phyloP scores from a whole-genome alignment of 2,888 invertebrate species.

The Polymixis lichenea region DNA sequence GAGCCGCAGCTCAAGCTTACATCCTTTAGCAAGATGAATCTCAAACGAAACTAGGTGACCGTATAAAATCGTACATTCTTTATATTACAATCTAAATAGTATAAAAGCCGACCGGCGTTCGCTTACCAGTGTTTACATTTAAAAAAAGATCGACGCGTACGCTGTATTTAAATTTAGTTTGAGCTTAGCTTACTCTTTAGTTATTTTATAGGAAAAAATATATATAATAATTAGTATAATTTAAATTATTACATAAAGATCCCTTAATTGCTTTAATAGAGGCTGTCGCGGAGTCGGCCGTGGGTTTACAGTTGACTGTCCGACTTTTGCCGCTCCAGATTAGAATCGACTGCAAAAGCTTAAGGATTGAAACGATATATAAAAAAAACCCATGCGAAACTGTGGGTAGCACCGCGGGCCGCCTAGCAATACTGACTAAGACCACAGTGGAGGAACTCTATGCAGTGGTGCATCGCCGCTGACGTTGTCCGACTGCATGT shows the following conservation, averaged over 20 bases:
- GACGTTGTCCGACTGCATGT: slow-evolving; percentile 37
- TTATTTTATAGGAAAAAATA: slow-evolving; percentile 84
- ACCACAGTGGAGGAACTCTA: slow-evolving; percentile 36
- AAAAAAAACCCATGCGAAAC: slow-evolving; percentile 77
- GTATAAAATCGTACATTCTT: slow-evolving; percentile 82
- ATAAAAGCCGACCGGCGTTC: slow-evolving; percentile 86
- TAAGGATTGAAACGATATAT: slow-evolving; percentile 79
- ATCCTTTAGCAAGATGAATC: slow-evolving; percentile 76
- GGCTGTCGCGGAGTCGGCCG: slow-evolving; percentile 62
- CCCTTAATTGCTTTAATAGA: slow-evolving; percentile 80
- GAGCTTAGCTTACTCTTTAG: slow-evolving; percentile 90
- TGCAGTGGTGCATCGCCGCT: slow-evolving; percentile 34
- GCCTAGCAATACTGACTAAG: slow-evolving; percentile 69
- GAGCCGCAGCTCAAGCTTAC: slow-evolving; percentile 78
- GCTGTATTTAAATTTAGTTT: slow-evolving; percentile 80
- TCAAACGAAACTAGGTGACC: slow-evolving; percentile 82
- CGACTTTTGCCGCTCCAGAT: slow-evolving; percentile 61
- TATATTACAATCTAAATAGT: slow-evolving; percentile 87
- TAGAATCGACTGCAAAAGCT: slow-evolving; percentile 77
- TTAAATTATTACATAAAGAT: slow-evolving; percentile 89
- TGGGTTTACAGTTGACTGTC: slow-evolving; percentile 72
- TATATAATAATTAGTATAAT: slow-evolving; percentile 89
- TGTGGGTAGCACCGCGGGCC: slow-evolving; percentile 62
- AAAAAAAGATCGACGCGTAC: slow-evolving; percentile 73
- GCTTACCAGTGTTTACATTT: slow-evolving; percentile 76